Percentiles rank a stretch among this genome's conserved stretches.
Conservation (phyloP, 1,140 invertebrate species). For the Paraescarpia echinospica region DNA sequence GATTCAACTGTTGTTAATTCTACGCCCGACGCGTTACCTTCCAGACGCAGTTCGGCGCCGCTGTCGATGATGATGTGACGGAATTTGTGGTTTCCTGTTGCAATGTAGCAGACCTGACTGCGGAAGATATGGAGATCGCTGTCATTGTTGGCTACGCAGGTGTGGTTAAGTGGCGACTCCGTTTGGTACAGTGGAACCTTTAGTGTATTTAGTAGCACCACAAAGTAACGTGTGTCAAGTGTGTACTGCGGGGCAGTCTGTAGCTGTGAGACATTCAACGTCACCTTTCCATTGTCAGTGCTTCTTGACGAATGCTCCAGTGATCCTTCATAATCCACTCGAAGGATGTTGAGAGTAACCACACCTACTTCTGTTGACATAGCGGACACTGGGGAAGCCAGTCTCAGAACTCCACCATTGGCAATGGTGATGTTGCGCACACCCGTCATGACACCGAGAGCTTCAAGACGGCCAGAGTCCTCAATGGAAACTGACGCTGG, state of each 20-base stretch:
- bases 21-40: conserved; percentile 35
- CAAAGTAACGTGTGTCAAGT: not conserved
- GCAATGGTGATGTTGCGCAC: conserved; percentile 26
- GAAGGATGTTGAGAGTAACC: not conserved
- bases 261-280: not conserved
- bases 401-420: not conserved
- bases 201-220: not conserved
- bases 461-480: conserved; percentile 32
- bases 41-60: conserved; percentile 36
- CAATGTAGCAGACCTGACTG: conserved; percentile 34
- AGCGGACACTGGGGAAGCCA: not conserved
- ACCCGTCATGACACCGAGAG: conserved; percentile 38
- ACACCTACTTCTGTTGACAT: not conserved
- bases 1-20: conserved; percentile 39
- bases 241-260: not conserved
- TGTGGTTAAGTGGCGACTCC: not conserved
- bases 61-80: conserved; percentile 36
- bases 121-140: not conserved
- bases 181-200: not conserved
- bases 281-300: not conserved
- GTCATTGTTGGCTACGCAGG: not conserved
- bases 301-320: not conserved
- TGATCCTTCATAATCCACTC: not conserved
- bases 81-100: conserved; percentile 33
- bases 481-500: conserved; percentile 29